Percentiles rank a stretch among this genome's conserved stretches.
Conservation (phyloP, 2,113 vertebrate species). For the Pandion haliaetus region DNA sequence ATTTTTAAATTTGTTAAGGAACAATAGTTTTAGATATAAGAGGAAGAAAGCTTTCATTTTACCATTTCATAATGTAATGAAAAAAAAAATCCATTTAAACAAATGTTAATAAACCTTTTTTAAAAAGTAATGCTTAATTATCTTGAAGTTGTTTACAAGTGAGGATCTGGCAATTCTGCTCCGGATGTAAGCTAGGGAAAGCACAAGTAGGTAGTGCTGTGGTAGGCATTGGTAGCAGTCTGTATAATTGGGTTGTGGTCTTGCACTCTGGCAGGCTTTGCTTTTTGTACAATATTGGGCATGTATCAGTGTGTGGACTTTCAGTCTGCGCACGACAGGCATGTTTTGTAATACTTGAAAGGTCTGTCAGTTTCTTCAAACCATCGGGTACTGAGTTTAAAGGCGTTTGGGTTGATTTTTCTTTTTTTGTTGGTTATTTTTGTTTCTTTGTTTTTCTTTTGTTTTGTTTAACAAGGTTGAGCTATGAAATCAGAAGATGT, state of each 20-base stretch:
- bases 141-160: background rate
- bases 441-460: too few relatives aligned
- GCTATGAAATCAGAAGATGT: background rate
- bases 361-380: background rate
- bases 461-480: background rate
- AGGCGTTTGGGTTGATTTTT: background rate
- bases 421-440: background rate
- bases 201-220: rapidly evolving
- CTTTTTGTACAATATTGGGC: background rate
- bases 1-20: constrained; percentile 38
- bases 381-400: background rate
- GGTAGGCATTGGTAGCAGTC: rapidly evolving
- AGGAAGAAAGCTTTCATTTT: constrained; percentile 7
- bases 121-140: background rate
- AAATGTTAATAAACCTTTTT: background rate
- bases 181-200: background rate
- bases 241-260: rapidly evolving
- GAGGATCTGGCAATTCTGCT: background rate
- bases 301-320: rapidly evolving
- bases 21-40: background rate
- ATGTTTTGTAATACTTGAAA: background rate
- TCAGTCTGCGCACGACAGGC: rapidly evolving
- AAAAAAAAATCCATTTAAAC: background rate
- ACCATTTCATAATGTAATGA: background rate
- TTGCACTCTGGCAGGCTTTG: background rate